phyloP scores from a whole-genome alignment of 2,888 invertebrate species.

The Eristalis tenax region DNA sequence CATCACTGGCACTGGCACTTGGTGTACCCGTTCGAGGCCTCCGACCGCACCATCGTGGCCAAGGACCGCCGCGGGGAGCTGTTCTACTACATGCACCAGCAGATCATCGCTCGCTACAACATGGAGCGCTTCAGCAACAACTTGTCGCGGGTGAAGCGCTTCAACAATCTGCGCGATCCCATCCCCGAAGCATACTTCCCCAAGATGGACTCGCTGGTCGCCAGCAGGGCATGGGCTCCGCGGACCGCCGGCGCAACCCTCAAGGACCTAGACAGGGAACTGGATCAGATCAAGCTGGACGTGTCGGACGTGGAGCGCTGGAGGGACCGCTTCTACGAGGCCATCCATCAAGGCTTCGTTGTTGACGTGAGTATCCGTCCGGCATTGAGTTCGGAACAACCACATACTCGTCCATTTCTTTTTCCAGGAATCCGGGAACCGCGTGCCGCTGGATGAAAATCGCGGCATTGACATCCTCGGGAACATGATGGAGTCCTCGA shows the following conservation, averaged over 20 bases:
- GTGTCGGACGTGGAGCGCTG: slow-evolving; percentile 88
- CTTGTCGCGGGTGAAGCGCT: slow-evolving; percentile 84
- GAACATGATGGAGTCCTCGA: slow-evolving; percentile 89
- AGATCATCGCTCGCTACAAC: slow-evolving; percentile 85
- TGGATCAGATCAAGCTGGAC: slow-evolving; percentile 86
- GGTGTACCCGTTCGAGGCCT: slow-evolving; percentile 89
- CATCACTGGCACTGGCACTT: slow-evolving; percentile 85
- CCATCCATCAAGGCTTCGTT: slow-evolving; percentile 86
- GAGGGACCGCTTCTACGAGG: slow-evolving; percentile 88
- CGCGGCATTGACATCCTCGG: slow-evolving; percentile 90
- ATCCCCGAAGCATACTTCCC: slow-evolving; percentile 92
- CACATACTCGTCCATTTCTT: neutral
- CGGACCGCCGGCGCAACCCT: slow-evolving; percentile 84
- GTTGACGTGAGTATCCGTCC: slow-evolving; percentile 81
- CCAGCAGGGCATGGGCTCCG: slow-evolving; percentile 89
- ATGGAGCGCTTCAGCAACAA: slow-evolving; percentile 88
- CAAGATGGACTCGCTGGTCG: slow-evolving; percentile 89
- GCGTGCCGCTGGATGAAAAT: slow-evolving; percentile 84
- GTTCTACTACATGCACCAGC: slow-evolving; percentile 91
- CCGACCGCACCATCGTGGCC: slow-evolving; percentile 82
- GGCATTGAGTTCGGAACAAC: neutral
- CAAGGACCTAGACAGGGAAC: slow-evolving; percentile 85
- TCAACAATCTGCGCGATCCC: slow-evolving; percentile 86
- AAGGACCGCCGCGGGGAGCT: slow-evolving; percentile 90
- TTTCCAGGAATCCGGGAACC: slow-evolving; percentile 83